Conservation (phyloP, 2,113 vertebrate genomes). For the Eonycteris spelaea region DNA sequence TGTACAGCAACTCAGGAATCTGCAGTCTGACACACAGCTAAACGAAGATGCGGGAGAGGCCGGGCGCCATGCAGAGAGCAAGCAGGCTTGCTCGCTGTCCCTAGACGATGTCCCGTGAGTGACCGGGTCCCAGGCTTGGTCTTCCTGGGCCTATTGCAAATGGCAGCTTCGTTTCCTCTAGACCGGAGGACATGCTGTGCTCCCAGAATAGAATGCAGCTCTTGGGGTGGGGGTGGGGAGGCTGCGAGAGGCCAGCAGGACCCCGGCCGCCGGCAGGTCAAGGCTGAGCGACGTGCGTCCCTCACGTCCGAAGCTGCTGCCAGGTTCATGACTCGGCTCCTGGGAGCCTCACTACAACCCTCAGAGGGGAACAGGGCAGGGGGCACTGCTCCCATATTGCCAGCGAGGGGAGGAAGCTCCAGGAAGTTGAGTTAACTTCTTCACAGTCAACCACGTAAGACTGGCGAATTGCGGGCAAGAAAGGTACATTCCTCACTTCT, state of each 20-base stretch:
- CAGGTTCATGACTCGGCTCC: background rate
- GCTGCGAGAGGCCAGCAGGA: background rate
- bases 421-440: slow-evolving; percentile 26
- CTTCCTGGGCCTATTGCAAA: background rate
- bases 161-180: background rate
- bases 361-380: background rate
- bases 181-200: background rate
- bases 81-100: background rate
- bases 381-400: background rate
- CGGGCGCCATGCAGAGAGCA: background rate
- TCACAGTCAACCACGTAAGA: background rate
- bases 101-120: background rate
- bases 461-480: background rate
- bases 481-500: background rate
- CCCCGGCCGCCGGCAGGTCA: background rate
- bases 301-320: background rate
- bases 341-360: background rate
- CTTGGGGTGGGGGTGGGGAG: background rate
- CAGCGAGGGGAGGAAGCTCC: slow-evolving; percentile 43
- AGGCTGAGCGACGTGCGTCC: background rate
- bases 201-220: background rate
- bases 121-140: background rate
- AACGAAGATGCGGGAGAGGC: background rate
- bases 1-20: background rate
- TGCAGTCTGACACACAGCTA: background rate